Evolutionary conservation across 2,797 vertebrate species (phyloP), one percentile per base, ranked within the genome.

Genomic region (Macropodus opercularis): DNA sequence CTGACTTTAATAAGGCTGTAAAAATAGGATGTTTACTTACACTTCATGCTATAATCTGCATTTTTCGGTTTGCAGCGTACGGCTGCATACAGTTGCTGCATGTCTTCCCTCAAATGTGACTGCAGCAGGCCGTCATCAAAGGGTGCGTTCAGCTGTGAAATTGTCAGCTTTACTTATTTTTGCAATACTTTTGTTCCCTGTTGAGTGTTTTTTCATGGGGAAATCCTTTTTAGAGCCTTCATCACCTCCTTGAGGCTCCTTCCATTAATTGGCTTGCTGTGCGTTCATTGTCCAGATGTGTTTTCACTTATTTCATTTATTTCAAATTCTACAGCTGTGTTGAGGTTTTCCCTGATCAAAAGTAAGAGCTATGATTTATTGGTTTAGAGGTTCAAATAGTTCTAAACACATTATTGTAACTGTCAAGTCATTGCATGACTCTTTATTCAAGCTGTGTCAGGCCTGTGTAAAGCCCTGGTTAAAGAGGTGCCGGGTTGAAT

Each of bases 121-220:
- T 39, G 10, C 19, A 26, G 48, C 49, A 49, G 22, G 23, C 46
- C 17, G 34, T 21, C 63, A 64, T 56, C 23, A 47, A 65, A 40
- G 15, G 22, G 5, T 48, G 35, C 36, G 17, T 27, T 34, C 1
- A 3, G 12, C 26, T 56, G 35, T 54, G 42, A 69, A 69, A 62
- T 58, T n/a, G 36, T 51, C 23, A 52, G 39, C 52, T 40, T 65
- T 52, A 52, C 4, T 6, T 35, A 22, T 53, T 14, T 47, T 31
- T 54, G 24, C 29, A 19, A 40, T 27, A 6, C 14, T 35, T 56
- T 7, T 22, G 26, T 27, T 14, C 26, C 0, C 1, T 18, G 52
- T 11, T 17, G 34, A 47, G 4, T 19, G 8, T 31, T 26, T 41
- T 12, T 29, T 48, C 3, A 14, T 9, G 10, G 13, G 22, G 8